A percentile compares a stretch with the other conserved stretches of the same genome.
These are phyloP conservation scores for Calliopsis andreniformis DNA, from an alignment of 1,140 invertebrate species.

Conservation along the genomic window DNA sequence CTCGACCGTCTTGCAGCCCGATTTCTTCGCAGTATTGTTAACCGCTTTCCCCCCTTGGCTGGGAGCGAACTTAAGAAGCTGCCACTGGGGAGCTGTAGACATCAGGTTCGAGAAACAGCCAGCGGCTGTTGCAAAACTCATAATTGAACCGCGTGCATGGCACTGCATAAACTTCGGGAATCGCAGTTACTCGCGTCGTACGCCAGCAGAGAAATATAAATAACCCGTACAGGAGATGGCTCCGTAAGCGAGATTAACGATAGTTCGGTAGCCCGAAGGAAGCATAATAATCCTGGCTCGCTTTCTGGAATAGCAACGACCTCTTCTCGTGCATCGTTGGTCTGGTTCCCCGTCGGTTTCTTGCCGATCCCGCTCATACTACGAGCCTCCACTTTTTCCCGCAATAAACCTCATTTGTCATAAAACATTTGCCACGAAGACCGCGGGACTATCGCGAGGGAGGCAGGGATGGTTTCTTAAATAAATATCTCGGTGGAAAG, in stretches of 20 bases:
- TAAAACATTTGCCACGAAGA: constrained; percentile 57
- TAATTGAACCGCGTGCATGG: constrained; percentile 41
- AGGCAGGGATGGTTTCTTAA: constrained; percentile 54
- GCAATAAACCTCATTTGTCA: constrained; percentile 60
- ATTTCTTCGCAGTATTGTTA: constrained; percentile 12
- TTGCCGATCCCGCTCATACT: neutral
- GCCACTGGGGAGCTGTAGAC: constrained; percentile 12
- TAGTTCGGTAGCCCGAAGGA: constrained; percentile 42
- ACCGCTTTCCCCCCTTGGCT: neutral
- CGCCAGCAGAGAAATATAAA: constrained; percentile 49
- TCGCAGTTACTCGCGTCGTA: constrained; percentile 32
- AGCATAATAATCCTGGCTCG: constrained; percentile 54
- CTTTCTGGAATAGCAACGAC: constrained; percentile 19
- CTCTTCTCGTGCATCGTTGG: constrained; percentile 1
- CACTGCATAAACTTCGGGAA: constrained; percentile 48
- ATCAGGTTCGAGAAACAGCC: constrained; percentile 12
- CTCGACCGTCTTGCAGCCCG: neutral
- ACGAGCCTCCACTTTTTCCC: constrained; percentile 28
- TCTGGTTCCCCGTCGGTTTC: neutral
- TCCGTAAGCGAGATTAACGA: constrained; percentile 55
- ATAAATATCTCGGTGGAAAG: constrained; percentile 64
- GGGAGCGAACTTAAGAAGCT: constrained; percentile 21
- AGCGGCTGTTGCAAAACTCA: constrained; percentile 41
- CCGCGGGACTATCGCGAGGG: neutral
- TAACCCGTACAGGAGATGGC: constrained; percentile 48